Conservation (phyloP, 2,113 vertebrate genomes). For the Spheniscus mendiculus region DNA sequence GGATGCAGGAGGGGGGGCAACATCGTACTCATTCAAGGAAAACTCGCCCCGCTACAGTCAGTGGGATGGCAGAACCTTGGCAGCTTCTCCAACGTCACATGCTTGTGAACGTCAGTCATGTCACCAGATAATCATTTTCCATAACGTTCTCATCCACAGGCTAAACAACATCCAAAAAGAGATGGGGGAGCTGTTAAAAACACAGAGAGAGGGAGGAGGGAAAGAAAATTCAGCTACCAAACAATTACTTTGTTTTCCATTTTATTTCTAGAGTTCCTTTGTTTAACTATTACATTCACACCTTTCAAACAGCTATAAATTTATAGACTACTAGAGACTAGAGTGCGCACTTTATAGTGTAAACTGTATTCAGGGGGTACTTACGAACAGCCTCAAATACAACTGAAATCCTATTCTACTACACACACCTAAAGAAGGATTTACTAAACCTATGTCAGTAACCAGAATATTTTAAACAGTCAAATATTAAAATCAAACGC, state of each 20-base stretch:
- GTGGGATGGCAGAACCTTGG: neutral
- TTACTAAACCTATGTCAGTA: neutral
- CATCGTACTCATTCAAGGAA: neutral
- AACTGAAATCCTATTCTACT: neutral
- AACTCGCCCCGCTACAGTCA: neutral
- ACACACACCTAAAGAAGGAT: neutral
- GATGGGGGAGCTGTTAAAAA: neutral
- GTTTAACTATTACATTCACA: neutral
- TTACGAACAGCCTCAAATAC: neutral
- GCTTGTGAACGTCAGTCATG: neutral
- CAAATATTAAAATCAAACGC: neutral
- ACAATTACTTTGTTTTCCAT: neutral
- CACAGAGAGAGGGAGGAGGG: neutral
- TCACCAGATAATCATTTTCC: neutral
- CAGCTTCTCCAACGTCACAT: neutral
- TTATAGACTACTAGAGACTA: neutral
- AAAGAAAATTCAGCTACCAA: neutral
- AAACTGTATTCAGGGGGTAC: neutral
- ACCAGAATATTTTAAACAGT: neutral
- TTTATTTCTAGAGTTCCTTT: neutral
- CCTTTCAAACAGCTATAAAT: neutral
- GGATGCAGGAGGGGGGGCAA: neutral
- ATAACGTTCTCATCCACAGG: neutral
- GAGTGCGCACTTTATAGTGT: fast-evolving
- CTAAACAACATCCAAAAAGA: neutral